Base-by-base conservation (phyloP, 2,888 invertebrate species). In the Eueremaeus valkanovi region DNA sequence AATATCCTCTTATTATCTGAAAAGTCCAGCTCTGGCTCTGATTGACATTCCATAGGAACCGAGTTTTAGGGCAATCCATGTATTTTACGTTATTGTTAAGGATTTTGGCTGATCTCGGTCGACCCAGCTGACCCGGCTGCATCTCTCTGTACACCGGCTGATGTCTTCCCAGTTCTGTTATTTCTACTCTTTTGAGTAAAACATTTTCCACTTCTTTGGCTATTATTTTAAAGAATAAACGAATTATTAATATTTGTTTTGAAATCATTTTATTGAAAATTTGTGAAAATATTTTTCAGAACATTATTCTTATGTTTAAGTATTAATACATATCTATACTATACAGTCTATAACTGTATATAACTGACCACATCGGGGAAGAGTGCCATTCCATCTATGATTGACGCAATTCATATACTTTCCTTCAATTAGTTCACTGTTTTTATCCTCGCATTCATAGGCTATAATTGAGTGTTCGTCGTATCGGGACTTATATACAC, bases 361-460 rank as follows among this genome's bases (percentile, higher is more conserved):
- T 6, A 29, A 61, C 61, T 61, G 31, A 61, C 61, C 61, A 61
- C 61, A 61, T 61, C 61, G 3, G 9, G 61, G 61, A 61, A 61
- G 61, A 1, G 61, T 3, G 8, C 61, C 61, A 16, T 31, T 61
- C 61, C 61, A 61, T 27, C 61, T 9, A 31, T 61, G 61, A 31
- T 31, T 24, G 18, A 61, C 33, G 31, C 61, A 61, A 3, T 61
- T 29, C 9, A 29, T 5, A 31, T 31, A 3, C 33, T 29, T 27
- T 8, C 31, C 31, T 31, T 24, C 61, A 31, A 61, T 31, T 3
- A 61, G 61, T 6, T 16, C 31, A 61, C 61, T 61, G 27, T 61
- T 16, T 3, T 1, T 6, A 3, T 29, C 61, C 18, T 61, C 61
- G 24, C 61, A 61, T 18, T 61, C 61, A 61, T 61, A 61, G 29